Base-by-base conservation (phyloP, 2,113 vertebrate species). In the Myotis yumanensis region DNA sequence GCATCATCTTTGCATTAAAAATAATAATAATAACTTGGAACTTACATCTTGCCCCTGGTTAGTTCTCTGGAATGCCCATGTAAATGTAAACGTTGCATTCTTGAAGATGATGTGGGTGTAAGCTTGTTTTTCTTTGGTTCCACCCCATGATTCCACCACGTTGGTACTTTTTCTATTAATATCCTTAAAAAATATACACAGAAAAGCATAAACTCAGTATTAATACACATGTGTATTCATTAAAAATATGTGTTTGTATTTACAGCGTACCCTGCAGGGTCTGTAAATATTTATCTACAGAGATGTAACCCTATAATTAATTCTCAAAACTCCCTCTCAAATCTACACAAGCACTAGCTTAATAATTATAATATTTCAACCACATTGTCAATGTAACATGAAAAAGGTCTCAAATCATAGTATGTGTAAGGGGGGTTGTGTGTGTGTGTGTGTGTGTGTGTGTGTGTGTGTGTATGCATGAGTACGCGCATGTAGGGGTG, bases 1-100 rank as follows among this genome's bases (percentile, higher is more conserved):
- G 51, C 43, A 66, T 66, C 11, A 57, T 22, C 10, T 62, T 54
- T 30, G 16, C 28, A 20, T 71, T 43, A 11, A 40, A 77, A 32
- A 75, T 22, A 57, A 57, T 6, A 35, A 8, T 30, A 76, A 32
- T 52, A 64, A 80, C 32, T 28, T 88, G 54, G 5, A 94, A 98
- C 99, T 99, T 98, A 99, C 99, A 93, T 99, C 99, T 95, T 99
- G 99, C 20, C 99, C 99, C 62, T 99, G 99, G 3, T 99, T 99
- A 51, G 99, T 99, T 96, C 99, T 99, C 98, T 99, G 99, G 96
- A 99, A 99, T 57, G 99, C 99, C 99, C 99, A 99, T 0, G 99
- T 99, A 98, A 99, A 99, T 0, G 99, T 99, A 75, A 99, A 99
- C 0, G 99, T 99, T 91, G 99, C 99, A 3, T 99, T 99, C 98